Evolutionary conservation across 2,113 vertebrate species (phyloP).

Genomic region (Grammomys surdaster): DNA sequence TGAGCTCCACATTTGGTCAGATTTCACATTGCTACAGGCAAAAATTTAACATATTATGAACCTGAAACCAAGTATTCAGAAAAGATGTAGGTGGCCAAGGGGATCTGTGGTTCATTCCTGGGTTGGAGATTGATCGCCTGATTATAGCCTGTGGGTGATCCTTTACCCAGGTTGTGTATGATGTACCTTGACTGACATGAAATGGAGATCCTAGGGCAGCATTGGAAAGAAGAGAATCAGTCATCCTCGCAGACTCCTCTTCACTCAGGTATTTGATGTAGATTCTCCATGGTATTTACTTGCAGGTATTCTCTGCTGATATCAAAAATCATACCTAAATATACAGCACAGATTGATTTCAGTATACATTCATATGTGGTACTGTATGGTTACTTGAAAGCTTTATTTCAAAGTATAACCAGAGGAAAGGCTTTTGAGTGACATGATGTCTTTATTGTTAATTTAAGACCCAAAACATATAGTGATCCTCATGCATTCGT

Average conservation of each 20-base stretch:
- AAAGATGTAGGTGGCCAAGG: not conserved
- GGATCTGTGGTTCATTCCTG: not conserved
- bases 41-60: not conserved
- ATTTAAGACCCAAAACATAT: not conserved
- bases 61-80: not conserved
- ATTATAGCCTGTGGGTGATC: not conserved
- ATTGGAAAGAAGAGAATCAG: rapidly evolving
- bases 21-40: not conserved
- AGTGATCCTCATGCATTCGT: not conserved
- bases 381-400: not conserved
- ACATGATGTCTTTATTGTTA: not conserved
- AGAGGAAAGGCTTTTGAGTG: not conserved
- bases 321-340: not conserved
- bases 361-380: not conserved
- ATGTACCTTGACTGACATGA: rapidly evolving
- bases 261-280: rapidly evolving
- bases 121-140: not conserved
- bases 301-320: not conserved
- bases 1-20: not conserved
- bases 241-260: rapidly evolving
- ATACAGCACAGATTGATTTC: not conserved
- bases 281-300: not conserved
- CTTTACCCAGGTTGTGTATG: not conserved
- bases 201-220: rapidly evolving
- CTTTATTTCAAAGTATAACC: conserved; percentile 28